phyloP scores from a whole-genome alignment of 2,113 vertebrate genomes.

The Recurvirostra avosetta region DNA sequence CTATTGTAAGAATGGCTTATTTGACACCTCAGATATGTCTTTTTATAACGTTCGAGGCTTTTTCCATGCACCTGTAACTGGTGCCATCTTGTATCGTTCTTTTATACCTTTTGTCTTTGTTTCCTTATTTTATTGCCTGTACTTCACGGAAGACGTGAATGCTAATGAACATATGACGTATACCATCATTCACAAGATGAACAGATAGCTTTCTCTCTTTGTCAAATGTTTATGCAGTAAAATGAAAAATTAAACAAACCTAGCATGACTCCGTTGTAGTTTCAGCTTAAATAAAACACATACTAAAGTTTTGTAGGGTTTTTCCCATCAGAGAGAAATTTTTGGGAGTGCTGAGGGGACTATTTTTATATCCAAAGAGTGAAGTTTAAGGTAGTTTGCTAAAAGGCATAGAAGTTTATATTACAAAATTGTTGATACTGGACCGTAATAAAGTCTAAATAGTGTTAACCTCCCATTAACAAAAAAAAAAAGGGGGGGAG shows the following conservation, averaged over 20 bases:
- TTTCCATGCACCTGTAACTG: neutral
- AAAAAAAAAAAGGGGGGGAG: neutral
- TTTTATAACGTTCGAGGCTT: neutral
- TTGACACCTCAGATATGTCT: neutral
- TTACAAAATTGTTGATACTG: slow-evolving; percentile 31
- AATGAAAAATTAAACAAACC: neutral
- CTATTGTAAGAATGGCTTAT: neutral
- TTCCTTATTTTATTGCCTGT: slow-evolving; percentile 26
- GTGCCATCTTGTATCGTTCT: neutral
- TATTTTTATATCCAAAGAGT: neutral
- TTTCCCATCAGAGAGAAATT: neutral
- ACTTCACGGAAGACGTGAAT: slow-evolving; percentile 2
- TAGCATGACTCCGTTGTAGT: neutral
- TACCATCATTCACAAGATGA: neutral
- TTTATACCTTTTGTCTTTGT: slow-evolving; percentile 34
- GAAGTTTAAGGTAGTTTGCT: neutral
- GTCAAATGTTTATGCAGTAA: neutral
- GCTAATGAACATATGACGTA: slow-evolving; percentile 4
- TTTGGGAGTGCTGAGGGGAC: neutral
- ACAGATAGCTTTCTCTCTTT: slow-evolving; percentile 14
- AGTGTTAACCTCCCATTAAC: neutral
- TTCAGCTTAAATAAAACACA: neutral
- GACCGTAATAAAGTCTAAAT: neutral
- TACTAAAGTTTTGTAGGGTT: neutral
- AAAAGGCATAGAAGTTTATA: neutral